phyloP scores from a whole-genome alignment of 2,797 vertebrate species.

The Acipenser oxyrinchus region DNA sequence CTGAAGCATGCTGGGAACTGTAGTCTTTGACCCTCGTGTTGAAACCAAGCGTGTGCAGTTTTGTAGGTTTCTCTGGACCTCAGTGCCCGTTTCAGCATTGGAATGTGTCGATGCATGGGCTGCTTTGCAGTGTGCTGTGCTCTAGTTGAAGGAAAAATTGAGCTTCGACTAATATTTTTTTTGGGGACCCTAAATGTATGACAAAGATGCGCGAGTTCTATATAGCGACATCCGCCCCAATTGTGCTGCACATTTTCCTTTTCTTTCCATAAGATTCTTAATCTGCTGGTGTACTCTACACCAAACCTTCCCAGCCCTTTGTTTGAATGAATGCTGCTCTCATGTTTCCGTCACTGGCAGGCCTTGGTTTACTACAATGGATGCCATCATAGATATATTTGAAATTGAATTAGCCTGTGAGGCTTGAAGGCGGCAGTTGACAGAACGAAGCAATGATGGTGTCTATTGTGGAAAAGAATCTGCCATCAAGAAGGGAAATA shows the following conservation, averaged over 20 bases:
- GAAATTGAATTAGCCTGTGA: too few species aligned
- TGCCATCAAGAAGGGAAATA: too few species aligned
- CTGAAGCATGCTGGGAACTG: slow-evolving; percentile 21
- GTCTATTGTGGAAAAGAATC: too few species aligned
- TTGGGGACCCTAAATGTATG: neutral
- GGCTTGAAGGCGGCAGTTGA: too few species aligned
- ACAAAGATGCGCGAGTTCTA: neutral
- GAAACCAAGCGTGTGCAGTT: neutral
- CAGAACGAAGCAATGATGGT: too few species aligned
- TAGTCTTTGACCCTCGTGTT: slow-evolving; percentile 14
- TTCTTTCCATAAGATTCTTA: neutral
- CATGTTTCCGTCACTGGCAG: neutral
- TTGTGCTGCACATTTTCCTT: too few species aligned
- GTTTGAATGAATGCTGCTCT: neutral
- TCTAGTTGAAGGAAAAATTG: slow-evolving; percentile 1
- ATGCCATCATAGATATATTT: too few species aligned
- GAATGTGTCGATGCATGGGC: slow-evolving; percentile 28
- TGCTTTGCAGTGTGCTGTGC: slow-evolving; percentile 15
- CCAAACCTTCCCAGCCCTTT: neutral
- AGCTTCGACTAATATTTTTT: slow-evolving; percentile 24
- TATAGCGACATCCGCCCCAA: neutral
- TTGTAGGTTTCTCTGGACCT: slow-evolving; percentile 16
- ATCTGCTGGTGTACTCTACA: neutral
- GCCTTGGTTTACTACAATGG: neutral
- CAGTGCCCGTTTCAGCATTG: slow-evolving; percentile 16